These are phyloP conservation scores for Pachliopta kotzebuea DNA, from an alignment of 2,888 invertebrate genomes.

Conservation along the genomic window DNA sequence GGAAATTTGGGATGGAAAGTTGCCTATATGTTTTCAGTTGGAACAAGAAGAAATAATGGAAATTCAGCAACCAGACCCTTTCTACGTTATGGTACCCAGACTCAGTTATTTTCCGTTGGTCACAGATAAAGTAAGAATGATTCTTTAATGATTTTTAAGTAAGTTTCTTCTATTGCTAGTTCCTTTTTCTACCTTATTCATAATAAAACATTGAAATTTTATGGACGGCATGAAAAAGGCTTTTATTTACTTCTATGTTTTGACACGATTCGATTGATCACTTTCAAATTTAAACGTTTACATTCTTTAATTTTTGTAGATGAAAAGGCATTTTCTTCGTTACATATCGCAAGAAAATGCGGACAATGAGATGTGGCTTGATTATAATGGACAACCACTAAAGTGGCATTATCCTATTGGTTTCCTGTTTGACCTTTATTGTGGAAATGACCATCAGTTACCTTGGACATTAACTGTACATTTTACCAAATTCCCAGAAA, in stretches of 20 bases:
- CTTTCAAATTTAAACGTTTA: no score
- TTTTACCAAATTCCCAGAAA: conserved; percentile 96
- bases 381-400: conserved; percentile 93
- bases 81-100: conserved; percentile 95
- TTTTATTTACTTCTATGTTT: no score
- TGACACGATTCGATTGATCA: not conserved
- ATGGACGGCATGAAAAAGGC: no score
- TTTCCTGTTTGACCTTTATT: conserved; percentile 92
- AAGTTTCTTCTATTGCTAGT: not conserved
- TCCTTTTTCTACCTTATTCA: no score
- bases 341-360: conserved; percentile 90
- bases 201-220: no score
- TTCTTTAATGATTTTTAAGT: conserved; percentile 2
- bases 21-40: conserved; percentile 95
- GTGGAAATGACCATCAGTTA: conserved; percentile 84
- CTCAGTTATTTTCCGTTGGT: conserved; percentile 96
- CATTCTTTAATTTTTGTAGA: conserved; percentile 68
- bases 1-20: conserved; percentile 97
- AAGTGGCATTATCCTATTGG: conserved; percentile 95
- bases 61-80: conserved; percentile 94
- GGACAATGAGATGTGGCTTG: conserved; percentile 96
- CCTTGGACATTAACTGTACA: conserved; percentile 98
- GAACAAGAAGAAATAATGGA: conserved; percentile 93
- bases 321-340: conserved; percentile 92
- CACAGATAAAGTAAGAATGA: conserved; percentile 91